Evolutionary conservation across 2,888 invertebrate species (phyloP), one percentile per base, ranked within the genome.

Genomic region (Vandiemenella viatica): DNA sequence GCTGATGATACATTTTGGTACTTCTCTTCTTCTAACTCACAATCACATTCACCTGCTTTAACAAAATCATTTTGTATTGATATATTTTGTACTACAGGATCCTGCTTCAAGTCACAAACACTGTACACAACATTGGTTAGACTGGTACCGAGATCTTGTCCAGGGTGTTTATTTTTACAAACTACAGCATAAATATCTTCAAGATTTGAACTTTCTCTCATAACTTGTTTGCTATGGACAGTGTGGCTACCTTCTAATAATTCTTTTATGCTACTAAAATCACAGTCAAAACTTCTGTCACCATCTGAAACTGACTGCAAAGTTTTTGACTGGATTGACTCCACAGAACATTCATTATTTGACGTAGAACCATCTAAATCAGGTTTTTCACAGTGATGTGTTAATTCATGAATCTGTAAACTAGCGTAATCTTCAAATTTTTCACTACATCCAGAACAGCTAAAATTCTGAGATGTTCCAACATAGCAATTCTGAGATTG

Each of bases 361-460:
- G 32, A 32, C 3, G 32, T 3, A 4, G 13, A 32, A 32, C n/a
- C 13, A 2, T 32, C 32, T 32, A n/a, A 13, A 4, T 13, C 32
- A 32, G 32, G 10, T 4, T 32, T 10, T n/a, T 32, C 32, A n/a
- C n/a, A n/a, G n/a, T n/a, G n/a, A 10, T 50, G 23, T 17, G 22
- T 23, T 38, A 42, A 43, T 37, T 41, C 26, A 19, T 42, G 45
- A 13, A 21, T n/a, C n/a, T 46, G 43, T 22, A 43, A 20, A 1
- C 23, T 42, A 15, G 37, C 32, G 23, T 13, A 7, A 13, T 37
- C 32, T 10, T 15, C 22, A 22, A 43, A 48, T 37, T 43, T 32
- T 8, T 43, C 37, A 19, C 17, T n/a, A 44, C 43, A 43, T 5
- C 37, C 20, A 37, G 43, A 38, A 22, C 46, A 46, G 20, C 43